These are phyloP conservation scores for Sminthopsis crassicaudata DNA, from an alignment of 2,113 vertebrate genomes.

Conservation along the genomic window DNA sequence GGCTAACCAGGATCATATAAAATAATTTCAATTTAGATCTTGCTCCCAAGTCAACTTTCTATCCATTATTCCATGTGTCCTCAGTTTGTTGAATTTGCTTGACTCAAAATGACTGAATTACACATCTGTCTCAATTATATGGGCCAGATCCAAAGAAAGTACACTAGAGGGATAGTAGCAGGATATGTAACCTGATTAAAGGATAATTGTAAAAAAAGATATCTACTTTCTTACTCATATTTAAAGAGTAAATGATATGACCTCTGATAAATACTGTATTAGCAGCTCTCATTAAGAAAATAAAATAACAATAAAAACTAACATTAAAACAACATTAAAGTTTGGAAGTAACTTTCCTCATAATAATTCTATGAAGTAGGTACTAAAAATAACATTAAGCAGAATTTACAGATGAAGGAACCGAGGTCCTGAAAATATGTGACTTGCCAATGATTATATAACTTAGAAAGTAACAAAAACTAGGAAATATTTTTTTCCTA, in stretches of 20 bases:
- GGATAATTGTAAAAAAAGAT: not conserved
- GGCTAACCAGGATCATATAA: not conserved
- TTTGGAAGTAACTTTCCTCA: not conserved
- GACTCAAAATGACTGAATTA: not conserved
- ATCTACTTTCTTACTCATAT: not conserved
- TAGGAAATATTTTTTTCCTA: slow-evolving; percentile 9
- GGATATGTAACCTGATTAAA: not conserved
- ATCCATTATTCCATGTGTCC: not conserved
- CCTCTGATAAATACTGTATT: not conserved
- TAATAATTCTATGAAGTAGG: not conserved
- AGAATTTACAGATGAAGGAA: not conserved
- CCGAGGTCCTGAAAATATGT: not conserved
- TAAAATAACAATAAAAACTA: not conserved
- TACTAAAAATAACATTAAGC: not conserved
- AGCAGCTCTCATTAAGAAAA: not conserved
- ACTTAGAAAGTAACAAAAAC: not conserved
- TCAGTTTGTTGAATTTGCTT: not conserved
- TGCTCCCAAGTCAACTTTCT: not conserved
- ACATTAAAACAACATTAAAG: not conserved
- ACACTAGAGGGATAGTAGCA: not conserved
- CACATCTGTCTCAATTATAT: not conserved
- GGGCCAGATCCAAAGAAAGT: slow-evolving; percentile 29
- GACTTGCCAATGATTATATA: not conserved
- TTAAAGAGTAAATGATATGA: not conserved
- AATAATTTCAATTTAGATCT: not conserved